These are phyloP conservation scores for western clawed frog (Xenopus tropicalis) DNA, from an alignment of 2,113 vertebrate genomes.

Conservation along the genomic window DNA sequence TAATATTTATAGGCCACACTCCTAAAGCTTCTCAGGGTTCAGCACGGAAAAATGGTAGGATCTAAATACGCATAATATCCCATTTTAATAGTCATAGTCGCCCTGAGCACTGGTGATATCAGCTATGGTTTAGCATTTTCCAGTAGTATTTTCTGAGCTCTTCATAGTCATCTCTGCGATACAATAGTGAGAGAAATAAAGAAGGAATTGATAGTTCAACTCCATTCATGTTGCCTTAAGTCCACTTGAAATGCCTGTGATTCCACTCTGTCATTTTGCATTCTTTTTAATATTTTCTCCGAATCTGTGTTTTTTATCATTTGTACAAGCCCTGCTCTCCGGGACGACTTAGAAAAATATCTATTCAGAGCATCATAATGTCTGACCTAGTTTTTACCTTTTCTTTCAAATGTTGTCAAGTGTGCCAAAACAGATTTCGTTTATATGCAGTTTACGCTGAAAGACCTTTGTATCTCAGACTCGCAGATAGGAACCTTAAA, in stretches of 20 bases:
- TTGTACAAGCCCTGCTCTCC: not conserved
- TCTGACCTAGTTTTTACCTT: slow-evolving; percentile 36
- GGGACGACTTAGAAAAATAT: slow-evolving; percentile 5
- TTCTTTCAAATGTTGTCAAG: slow-evolving; percentile 36
- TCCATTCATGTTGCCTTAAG: not conserved
- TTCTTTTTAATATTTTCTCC: not conserved
- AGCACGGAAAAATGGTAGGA: too few species aligned
- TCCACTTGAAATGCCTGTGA: not conserved
- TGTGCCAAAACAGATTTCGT: slow-evolving; percentile 40
- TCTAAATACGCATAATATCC: too few species aligned
- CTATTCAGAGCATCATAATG: slow-evolving; percentile 18
- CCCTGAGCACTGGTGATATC: too few species aligned
- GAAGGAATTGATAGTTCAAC: not conserved
- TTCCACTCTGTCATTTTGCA: not conserved
- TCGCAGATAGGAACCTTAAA: slow-evolving; percentile 14
- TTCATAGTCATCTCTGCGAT: not conserved
- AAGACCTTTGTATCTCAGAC: slow-evolving; percentile 19
- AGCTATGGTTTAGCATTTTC: not conserved
- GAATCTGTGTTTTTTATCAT: slow-evolving; percentile 23
- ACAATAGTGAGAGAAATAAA: not conserved
- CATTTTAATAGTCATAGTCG: too few species aligned
- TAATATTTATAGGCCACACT: too few species aligned
- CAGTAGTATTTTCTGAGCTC: too few species aligned
- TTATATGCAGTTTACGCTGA: slow-evolving; percentile 34
- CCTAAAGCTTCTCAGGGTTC: too few species aligned